These are phyloP conservation scores for Leptopilina boulardi DNA, from an alignment of 1,140 invertebrate genomes.

Conservation along the genomic window DNA sequence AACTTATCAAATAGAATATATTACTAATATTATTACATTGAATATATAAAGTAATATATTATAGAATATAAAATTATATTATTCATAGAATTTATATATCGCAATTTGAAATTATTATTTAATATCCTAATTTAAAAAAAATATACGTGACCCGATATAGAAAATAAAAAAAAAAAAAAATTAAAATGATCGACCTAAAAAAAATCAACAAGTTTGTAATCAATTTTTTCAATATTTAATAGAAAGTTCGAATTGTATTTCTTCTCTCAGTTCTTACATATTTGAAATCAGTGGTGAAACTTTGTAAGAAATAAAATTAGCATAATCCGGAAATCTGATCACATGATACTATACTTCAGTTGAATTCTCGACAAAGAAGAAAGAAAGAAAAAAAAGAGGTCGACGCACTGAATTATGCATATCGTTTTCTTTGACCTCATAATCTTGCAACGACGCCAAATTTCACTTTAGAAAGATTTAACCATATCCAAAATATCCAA, in stretches of 20 bases:
- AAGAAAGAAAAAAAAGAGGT: conserved; percentile 43
- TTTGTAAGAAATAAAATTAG: neutral
- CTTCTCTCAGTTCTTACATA: neutral
- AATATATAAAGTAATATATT: too few relatives aligned
- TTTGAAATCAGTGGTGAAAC: neutral
- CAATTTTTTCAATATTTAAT: neutral
- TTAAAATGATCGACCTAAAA: too few relatives aligned
- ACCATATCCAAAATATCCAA: neutral
- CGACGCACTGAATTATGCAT: conserved; percentile 47
- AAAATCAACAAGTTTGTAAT: conserved; percentile 4
- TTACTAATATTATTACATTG: too few relatives aligned
- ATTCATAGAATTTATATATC: too few relatives aligned
- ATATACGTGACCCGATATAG: too few relatives aligned
- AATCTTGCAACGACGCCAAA: conserved; percentile 35
- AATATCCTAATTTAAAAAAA: too few relatives aligned
- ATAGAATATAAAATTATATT: too few relatives aligned
- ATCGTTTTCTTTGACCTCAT: conserved; percentile 46
- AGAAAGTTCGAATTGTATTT: neutral
- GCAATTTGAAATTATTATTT: too few relatives aligned
- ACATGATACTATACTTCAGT: conserved; percentile 39
- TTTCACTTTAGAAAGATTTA: conserved; percentile 3
- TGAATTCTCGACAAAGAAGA: conserved; percentile 46
- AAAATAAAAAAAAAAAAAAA: too few relatives aligned
- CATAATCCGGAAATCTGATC: conserved; percentile 17
- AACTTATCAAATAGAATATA: too few relatives aligned